Percentiles rank a stretch among this genome's conserved stretches.
phyloP scores from a whole-genome alignment of 2,797 vertebrate genomes.

The Acipenser transmontanus region DNA sequence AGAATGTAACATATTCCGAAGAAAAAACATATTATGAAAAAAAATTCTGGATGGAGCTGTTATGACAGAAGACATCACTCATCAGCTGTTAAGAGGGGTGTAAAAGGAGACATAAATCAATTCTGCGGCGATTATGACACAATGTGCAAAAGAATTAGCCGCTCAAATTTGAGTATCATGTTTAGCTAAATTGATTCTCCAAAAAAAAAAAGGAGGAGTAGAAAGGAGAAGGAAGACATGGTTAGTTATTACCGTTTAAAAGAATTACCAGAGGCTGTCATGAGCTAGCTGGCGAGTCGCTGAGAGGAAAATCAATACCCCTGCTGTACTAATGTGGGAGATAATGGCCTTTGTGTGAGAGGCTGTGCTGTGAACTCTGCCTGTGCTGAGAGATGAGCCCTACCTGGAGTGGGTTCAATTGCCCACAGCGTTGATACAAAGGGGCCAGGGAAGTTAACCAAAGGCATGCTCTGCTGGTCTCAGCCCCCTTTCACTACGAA shows the following conservation, averaged over 20 bases:
- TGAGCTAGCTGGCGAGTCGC: conserved; percentile 15
- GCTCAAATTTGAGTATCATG: conserved; percentile 53
- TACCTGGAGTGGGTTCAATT: conserved; percentile 8
- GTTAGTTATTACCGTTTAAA: conserved; percentile 23
- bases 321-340: conserved; percentile 24
- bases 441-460: background rate
- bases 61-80: conserved; percentile 56
- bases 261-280: conserved; percentile 23
- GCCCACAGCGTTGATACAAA: background rate
- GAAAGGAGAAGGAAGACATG: conserved; percentile 9
- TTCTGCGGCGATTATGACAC: conserved; percentile 62
- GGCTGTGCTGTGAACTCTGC: conserved; percentile 8
- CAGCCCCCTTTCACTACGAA: background rate
- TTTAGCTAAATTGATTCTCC: conserved; percentile 48
- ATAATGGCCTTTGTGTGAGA: conserved; percentile 25
- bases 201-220: conserved; percentile 24
- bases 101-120: conserved; percentile 67
- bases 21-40: background rate
- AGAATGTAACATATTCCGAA: conserved; percentile 8
- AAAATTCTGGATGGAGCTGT: conserved; percentile 29
- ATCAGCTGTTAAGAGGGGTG: conserved; percentile 55
- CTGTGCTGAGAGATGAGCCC: conserved; percentile 10
- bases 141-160: conserved; percentile 59
- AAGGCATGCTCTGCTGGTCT: background rate
- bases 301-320: conserved; percentile 29